These are phyloP conservation scores for Ctena decussata DNA, from an alignment of 2,888 invertebrate species.

Conservation along the genomic window DNA sequence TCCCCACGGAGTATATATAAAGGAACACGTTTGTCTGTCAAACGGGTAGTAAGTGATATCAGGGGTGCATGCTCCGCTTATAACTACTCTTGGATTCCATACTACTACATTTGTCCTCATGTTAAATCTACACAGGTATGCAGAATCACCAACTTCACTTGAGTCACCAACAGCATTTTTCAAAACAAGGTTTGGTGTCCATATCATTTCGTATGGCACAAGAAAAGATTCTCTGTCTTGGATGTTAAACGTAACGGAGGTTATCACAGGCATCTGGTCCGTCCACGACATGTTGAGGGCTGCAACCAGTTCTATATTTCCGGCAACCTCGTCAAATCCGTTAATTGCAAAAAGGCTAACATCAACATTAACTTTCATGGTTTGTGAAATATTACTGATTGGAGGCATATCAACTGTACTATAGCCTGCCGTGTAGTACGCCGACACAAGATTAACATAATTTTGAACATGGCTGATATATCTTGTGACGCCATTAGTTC, in stretches of 20 bases:
- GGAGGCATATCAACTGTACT: conserved; percentile 11
- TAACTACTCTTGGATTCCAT: conserved; percentile 57
- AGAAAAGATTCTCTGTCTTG: conserved; percentile 44
- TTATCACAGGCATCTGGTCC: conserved; percentile 45
- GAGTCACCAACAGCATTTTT: conserved; percentile 55
- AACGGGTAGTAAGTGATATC: conserved; percentile 65
- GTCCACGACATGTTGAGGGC: conserved; percentile 42
- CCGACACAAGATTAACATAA: conserved; percentile 53
- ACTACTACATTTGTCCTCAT: conserved; percentile 31
- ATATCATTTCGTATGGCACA: conserved; percentile 52
- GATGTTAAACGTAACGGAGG: conserved; percentile 39
- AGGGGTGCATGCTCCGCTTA: conserved; percentile 57
- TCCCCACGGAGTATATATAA: conserved; percentile 58
- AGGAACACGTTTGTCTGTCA: conserved; percentile 52
- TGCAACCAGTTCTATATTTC: conserved; percentile 44
- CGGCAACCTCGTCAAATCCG: conserved; percentile 44
- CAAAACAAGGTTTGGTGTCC: conserved; percentile 58
- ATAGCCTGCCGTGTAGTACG: conserved; percentile 45
- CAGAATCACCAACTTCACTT: conserved; percentile 49
- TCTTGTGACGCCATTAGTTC: not conserved
- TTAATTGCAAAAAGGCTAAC: conserved; percentile 10
- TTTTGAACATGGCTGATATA: conserved; percentile 59
- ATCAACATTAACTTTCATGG: not conserved
- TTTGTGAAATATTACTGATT: not conserved
- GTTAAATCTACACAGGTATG: conserved; percentile 42